Conservation (phyloP, 2,113 vertebrate species). For the Bubo scandiacus region DNA sequence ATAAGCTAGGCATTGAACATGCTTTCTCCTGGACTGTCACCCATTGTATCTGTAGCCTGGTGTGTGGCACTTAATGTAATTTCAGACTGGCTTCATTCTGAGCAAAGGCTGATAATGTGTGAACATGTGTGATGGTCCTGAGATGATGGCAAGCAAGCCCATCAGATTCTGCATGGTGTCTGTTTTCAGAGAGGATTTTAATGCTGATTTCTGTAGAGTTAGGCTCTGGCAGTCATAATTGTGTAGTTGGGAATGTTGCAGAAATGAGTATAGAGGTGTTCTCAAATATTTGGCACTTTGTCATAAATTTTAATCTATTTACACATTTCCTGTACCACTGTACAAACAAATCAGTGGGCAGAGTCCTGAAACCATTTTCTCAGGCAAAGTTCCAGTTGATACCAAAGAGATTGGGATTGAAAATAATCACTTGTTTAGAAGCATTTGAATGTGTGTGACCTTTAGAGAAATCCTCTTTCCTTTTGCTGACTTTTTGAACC, state of each 20-base stretch:
- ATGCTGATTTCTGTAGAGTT: neutral
- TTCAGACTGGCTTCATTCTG: neutral
- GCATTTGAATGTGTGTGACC: slow-evolving; percentile 45
- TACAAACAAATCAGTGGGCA: slow-evolving; percentile 24
- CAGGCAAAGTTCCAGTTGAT: slow-evolving; percentile 28
- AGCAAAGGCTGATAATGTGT: neutral
- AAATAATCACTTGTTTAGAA: neutral
- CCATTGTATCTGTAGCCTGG: neutral
- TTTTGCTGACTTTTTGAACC: neutral
- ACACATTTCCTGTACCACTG: slow-evolving; percentile 19
- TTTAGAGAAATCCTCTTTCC: slow-evolving; percentile 11
- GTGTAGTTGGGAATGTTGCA: neutral
- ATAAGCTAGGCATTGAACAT: neutral
- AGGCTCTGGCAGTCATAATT: neutral
- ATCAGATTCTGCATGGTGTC: neutral
- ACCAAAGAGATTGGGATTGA: neutral
- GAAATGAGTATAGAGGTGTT: neutral
- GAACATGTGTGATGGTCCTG: neutral
- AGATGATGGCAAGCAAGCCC: neutral
- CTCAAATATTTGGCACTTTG: slow-evolving; percentile 23
- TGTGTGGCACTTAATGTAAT: neutral
- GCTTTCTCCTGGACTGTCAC: neutral
- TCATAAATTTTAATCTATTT: slow-evolving; percentile 41
- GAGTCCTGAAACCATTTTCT: slow-evolving; percentile 33
- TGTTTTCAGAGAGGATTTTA: slow-evolving; percentile 2